Evolutionary conservation across 2,113 vertebrate species (phyloP).

Genomic region (Butorides virescens): DNA sequence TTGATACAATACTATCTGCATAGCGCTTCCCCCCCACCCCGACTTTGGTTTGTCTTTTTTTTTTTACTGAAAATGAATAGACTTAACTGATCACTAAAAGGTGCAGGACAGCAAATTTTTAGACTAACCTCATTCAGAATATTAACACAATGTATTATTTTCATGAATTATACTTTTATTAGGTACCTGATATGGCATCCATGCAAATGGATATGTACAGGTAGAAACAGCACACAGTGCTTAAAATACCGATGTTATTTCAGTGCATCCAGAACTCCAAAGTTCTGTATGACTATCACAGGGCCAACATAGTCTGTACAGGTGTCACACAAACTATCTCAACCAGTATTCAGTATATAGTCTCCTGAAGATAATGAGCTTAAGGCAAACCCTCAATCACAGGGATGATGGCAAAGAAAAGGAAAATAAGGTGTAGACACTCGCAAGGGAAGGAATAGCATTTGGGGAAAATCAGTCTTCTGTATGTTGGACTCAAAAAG

Average conservation of each 20-base stretch:
- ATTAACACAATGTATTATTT: neutral
- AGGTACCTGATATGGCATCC: neutral
- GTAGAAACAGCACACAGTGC: neutral
- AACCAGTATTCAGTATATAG: neutral
- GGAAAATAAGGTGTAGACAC: neutral
- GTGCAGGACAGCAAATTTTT: neutral
- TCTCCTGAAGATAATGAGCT: neutral
- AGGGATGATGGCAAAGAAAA: neutral
- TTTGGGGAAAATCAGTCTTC: neutral
- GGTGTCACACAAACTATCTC: neutral
- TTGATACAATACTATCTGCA: neutral
- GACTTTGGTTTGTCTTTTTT: neutral
- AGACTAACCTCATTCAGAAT: neutral
- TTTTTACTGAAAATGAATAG: neutral
- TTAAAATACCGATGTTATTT: neutral
- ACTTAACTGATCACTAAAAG: neutral
- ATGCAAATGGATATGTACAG: neutral
- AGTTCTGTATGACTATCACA: neutral
- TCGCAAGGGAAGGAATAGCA: neutral
- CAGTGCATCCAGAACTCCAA: neutral
- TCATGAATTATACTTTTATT: neutral
- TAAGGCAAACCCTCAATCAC: neutral
- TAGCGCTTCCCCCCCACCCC: accelerated
- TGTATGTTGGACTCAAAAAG: neutral
- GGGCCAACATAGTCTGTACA: neutral